Percentiles rank a stretch among this genome's conserved stretches.
Evolutionary conservation across 2,888 invertebrate species (phyloP).

Genomic region (Bembecia ichneumoniformis): DNA sequence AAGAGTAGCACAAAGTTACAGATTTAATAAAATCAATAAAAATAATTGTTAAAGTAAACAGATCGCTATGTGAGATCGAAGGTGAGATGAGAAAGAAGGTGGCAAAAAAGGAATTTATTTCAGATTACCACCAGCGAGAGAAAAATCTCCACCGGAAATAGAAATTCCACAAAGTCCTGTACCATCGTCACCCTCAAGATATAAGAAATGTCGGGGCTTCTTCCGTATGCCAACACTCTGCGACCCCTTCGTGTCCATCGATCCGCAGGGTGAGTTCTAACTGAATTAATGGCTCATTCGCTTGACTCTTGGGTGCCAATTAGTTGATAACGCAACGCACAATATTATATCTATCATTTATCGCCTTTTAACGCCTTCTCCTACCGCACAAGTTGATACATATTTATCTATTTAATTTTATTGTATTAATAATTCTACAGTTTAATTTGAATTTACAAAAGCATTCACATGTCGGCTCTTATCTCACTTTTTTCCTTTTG

Average conservation of each 20-base stretch:
- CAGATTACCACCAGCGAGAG: slow-evolving; percentile 14
- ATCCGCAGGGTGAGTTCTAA: slow-evolving; percentile 69
- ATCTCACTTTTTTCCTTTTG: too few relatives aligned
- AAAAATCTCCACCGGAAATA: slow-evolving; percentile 18
- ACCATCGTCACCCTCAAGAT: slow-evolving; percentile 35
- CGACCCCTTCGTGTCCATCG: slow-evolving; percentile 58
- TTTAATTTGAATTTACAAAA: too few relatives aligned
- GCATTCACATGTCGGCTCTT: too few relatives aligned
- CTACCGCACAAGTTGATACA: too few relatives aligned
- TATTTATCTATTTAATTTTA: too few relatives aligned
- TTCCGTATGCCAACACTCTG: slow-evolving; percentile 29
- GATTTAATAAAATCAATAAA: too few relatives aligned
- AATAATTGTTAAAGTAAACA: too few relatives aligned
- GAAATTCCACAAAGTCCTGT: slow-evolving; percentile 57
- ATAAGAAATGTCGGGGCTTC: slow-evolving; percentile 29
- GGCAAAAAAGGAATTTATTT: too few relatives aligned
- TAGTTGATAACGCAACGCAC: slow-evolving; percentile 3
- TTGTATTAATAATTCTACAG: too few relatives aligned
- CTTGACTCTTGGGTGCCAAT: slow-evolving; percentile 29
- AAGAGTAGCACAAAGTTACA: too few relatives aligned
- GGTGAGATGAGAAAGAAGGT: too few relatives aligned
- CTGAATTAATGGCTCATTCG: slow-evolving; percentile 4
- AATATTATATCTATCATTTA: neutral
- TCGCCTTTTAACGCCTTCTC: neutral
- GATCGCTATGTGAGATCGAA: too few relatives aligned